Evolutionary conservation across 2,113 vertebrate genomes (phyloP).

Genomic region (Rhegmatorhina hoffmannsi): DNA sequence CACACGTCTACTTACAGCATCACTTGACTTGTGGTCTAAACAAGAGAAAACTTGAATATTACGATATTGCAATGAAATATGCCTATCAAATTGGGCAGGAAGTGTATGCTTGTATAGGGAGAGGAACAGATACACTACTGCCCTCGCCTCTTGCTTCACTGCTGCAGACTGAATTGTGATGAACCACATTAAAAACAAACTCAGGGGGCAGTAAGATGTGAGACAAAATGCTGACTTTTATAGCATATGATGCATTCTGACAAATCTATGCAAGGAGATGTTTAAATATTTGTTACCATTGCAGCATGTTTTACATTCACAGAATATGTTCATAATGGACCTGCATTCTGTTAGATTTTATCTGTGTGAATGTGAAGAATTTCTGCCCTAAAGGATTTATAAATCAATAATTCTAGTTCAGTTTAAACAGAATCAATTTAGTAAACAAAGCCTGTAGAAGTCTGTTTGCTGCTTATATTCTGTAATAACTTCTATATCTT

Average conservation of each 20-base stretch:
- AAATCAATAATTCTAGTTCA: not conserved
- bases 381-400: not conserved
- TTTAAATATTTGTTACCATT: not conserved
- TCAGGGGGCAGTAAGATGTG: rapidly evolving
- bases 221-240: not conserved
- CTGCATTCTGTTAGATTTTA: not conserved
- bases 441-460: not conserved
- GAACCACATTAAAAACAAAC: not conserved
- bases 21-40: not conserved
- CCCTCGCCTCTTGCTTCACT: not conserved
- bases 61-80: not conserved
- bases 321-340: not conserved
- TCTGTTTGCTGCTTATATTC: not conserved
- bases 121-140: not conserved
- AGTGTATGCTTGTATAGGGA: not conserved
- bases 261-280: not conserved
- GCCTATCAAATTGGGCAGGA: not conserved
- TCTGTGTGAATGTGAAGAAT: not conserved
- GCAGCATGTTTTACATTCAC: not conserved
- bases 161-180: not conserved
- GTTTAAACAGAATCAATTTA: not conserved
- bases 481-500: not conserved
- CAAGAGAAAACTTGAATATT: not conserved
- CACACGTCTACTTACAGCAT: not conserved
- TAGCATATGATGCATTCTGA: not conserved